phyloP scores from a whole-genome alignment of 2,888 invertebrate genomes.

The Tanypteryx hageni region DNA sequence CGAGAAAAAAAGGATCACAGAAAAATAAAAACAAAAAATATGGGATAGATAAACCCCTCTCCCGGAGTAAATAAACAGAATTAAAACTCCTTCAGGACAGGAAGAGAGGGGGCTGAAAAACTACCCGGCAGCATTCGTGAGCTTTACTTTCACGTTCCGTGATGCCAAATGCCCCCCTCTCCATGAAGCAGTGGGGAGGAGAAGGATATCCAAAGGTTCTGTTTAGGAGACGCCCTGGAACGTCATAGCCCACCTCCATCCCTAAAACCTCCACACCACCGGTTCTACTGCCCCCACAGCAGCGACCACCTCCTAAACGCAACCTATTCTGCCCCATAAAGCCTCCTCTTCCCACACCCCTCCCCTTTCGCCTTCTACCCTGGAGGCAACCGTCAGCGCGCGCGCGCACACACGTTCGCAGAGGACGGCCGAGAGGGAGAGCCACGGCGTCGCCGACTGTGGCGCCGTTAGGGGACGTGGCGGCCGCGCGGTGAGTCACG shows the following conservation, averaged over 20 bases:
- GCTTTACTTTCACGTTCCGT: conserved; percentile 5
- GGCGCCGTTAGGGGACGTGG: conserved; percentile 27
- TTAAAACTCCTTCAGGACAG: background rate
- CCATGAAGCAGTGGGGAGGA: no score
- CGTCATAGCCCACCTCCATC: no score
- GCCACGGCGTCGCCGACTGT: conserved; percentile 37
- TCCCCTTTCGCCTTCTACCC: no score
- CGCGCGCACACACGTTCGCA: background rate
- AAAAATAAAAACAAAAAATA: conserved; percentile 34
- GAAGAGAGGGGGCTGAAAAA: background rate
- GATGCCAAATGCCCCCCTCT: background rate
- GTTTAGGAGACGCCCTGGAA: no score
- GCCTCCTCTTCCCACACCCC: no score
- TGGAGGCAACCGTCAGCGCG: background rate
- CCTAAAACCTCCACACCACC: no score
- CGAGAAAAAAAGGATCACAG: background rate
- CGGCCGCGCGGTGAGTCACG: conserved; percentile 46
- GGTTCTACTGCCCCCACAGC: no score
- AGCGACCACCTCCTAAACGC: background rate
- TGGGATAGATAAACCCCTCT: background rate
- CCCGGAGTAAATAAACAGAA: conserved; percentile 36
- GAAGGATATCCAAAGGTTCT: no score
- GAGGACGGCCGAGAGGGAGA: background rate
- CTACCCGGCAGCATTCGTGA: background rate
- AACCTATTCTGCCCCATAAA: background rate